Evolutionary conservation across 1,140 invertebrate species (phyloP).

Genomic region (Drosophila lacertosa): DNA sequence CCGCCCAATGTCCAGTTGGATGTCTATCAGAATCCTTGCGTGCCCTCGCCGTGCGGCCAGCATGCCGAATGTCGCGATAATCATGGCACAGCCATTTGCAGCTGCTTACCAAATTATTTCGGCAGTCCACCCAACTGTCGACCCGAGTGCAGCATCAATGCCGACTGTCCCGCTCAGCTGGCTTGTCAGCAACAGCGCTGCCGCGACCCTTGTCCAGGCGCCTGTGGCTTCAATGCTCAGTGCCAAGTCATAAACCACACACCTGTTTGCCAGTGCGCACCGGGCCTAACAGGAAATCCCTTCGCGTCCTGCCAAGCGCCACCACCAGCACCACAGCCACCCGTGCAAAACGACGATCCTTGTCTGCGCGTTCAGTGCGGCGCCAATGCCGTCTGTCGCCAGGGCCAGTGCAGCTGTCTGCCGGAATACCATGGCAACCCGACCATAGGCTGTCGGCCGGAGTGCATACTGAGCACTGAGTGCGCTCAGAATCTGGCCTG

Average conservation of each 20-base stretch:
- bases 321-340: slow-evolving; percentile 55
- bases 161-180: slow-evolving; percentile 89
- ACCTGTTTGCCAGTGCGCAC: slow-evolving; percentile 87
- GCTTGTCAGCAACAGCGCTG: slow-evolving; percentile 92
- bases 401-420: slow-evolving; percentile 85
- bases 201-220: slow-evolving; percentile 91
- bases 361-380: slow-evolving; percentile 88
- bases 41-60: slow-evolving; percentile 91
- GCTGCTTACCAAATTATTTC: slow-evolving; percentile 89
- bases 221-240: slow-evolving; percentile 91
- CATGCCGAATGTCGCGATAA: slow-evolving; percentile 84
- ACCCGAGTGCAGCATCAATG: slow-evolving; percentile 89
- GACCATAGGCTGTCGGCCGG: slow-evolving; percentile 89
- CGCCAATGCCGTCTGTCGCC: slow-evolving; percentile 87
- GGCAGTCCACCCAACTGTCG: slow-evolving; percentile 90
- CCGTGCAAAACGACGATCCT: slow-evolving; percentile 69
- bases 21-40: slow-evolving; percentile 89
- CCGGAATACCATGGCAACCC: slow-evolving; percentile 88
- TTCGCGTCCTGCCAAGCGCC: slow-evolving; percentile 84
- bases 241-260: slow-evolving; percentile 87
- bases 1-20: slow-evolving; percentile 68
- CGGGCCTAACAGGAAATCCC: slow-evolving; percentile 85
- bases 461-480: slow-evolving; percentile 93
- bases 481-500: slow-evolving; percentile 90
- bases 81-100: slow-evolving; percentile 88